A percentile compares a stretch with the other conserved stretches of the same genome.
These are phyloP conservation scores for Cheilosia soror DNA, from an alignment of 2,888 invertebrate species.

Conservation along the genomic window DNA sequence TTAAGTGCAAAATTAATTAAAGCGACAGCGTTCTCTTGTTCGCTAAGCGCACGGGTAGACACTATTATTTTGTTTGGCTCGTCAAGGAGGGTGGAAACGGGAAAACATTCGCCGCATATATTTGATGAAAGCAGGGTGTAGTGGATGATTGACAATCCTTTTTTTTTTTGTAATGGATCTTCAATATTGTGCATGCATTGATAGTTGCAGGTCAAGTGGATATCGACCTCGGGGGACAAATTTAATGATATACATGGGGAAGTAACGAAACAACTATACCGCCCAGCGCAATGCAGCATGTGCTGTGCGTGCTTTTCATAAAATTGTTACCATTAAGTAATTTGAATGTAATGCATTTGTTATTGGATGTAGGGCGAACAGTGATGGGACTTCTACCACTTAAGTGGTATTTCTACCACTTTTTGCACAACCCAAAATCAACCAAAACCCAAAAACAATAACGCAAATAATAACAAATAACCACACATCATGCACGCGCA, in stretches of 20 bases:
- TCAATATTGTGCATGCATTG: conserved; percentile 5
- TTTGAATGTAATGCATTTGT: background rate
- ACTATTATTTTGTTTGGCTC: background rate
- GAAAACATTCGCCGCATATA: background rate
- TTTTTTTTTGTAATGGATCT: conserved; percentile 29
- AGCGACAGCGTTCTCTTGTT: conserved; percentile 44
- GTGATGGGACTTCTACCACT: no score
- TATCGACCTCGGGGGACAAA: conserved; percentile 7
- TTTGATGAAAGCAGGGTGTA: conserved; percentile 26
- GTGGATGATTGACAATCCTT: conserved; percentile 45
- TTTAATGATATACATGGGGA: background rate
- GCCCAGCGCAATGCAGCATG: background rate
- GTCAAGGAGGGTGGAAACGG: conserved; percentile 16
- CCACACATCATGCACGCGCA: no score
- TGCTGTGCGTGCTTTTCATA: conserved; percentile 10
- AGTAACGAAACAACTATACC: background rate
- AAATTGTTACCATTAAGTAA: conserved; percentile 3
- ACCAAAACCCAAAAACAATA: no score
- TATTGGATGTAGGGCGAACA: background rate
- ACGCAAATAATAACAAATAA: no score
- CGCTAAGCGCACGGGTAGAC: conserved; percentile 1
- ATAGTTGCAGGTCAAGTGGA: conserved; percentile 13
- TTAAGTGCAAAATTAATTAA: conserved; percentile 72
- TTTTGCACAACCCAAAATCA: no score
- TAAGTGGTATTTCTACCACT: no score